Evolutionary conservation across 2,888 invertebrate genomes (phyloP).

Genomic region (Unio pictorum): DNA sequence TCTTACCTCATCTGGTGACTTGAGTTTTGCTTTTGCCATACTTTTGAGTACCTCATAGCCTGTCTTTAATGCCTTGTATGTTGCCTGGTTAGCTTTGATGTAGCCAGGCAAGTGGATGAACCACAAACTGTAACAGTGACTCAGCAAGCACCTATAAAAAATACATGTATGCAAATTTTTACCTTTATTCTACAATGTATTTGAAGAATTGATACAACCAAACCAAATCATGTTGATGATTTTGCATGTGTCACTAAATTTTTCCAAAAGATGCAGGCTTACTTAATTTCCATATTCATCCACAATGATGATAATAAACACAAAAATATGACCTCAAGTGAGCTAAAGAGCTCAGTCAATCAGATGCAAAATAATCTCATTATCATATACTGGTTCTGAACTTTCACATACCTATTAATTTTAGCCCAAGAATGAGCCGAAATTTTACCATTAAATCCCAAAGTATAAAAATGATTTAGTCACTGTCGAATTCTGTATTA

Average conservation of each 20-base stretch:
- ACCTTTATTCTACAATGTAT: too few species aligned
- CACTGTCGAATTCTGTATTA: too few species aligned
- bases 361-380: slow-evolving; percentile 6
- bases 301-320: not conserved
- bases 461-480: too few species aligned
- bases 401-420: too few species aligned
- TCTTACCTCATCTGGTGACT: slow-evolving; percentile 89
- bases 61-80: slow-evolving; percentile 83
- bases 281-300: not conserved
- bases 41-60: slow-evolving; percentile 91
- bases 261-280: too few species aligned
- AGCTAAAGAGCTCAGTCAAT: slow-evolving; percentile 12
- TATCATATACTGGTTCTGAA: not conserved
- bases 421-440: too few species aligned
- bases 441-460: too few species aligned
- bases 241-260: too few species aligned
- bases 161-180: too few species aligned
- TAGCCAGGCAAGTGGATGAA: slow-evolving; percentile 94
- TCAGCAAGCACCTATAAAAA: slow-evolving; percentile 67
- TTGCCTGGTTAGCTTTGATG: slow-evolving; percentile 79
- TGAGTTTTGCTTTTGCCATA: slow-evolving; percentile 87
- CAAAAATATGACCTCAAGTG: not conserved
- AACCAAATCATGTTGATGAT: too few species aligned
- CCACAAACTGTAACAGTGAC: slow-evolving; percentile 83
- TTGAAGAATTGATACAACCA: too few species aligned